A percentile compares a stretch with the other conserved stretches of the same genome.
phyloP scores from a whole-genome alignment of 2,113 vertebrate species.

The Chaenocephalus aceratus region DNA sequence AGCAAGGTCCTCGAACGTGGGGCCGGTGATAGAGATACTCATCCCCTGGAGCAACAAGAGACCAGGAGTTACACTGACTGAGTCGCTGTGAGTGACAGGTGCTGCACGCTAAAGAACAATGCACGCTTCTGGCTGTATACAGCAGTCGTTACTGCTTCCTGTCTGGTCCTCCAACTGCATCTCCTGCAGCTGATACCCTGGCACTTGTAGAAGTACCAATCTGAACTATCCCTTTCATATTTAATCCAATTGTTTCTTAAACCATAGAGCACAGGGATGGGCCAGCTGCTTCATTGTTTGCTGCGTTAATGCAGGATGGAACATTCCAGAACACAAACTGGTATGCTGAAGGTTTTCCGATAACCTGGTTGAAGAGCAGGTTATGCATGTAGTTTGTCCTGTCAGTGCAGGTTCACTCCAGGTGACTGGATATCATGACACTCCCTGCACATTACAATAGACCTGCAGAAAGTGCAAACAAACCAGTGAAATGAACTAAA shows the following conservation, averaged over 20 bases:
- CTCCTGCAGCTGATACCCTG: no score
- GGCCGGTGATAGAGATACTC: constrained; percentile 91
- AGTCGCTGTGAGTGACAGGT: background rate
- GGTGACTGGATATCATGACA: background rate
- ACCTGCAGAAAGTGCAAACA: no score
- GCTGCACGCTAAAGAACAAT: background rate
- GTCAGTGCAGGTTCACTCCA: background rate
- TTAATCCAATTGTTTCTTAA: no score
- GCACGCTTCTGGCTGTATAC: no score
- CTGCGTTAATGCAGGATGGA: background rate
- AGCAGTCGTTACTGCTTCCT: no score
- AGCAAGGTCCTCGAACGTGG: constrained; percentile 92
- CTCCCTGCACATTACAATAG: background rate
- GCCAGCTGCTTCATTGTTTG: background rate
- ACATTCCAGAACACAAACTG: background rate
- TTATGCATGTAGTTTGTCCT: constrained; percentile 37
- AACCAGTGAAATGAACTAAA: no score
- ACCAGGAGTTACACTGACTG: background rate
- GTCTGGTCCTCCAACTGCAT: no score
- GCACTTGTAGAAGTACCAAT: no score
- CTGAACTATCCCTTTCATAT: no score
- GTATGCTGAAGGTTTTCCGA: constrained; percentile 6
- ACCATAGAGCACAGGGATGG: no score
- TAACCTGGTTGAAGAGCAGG: constrained; percentile 22
- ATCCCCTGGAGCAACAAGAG: constrained; percentile 85